phyloP scores from a whole-genome alignment of 2,888 invertebrate genomes.

The Andrena minutula region DNA sequence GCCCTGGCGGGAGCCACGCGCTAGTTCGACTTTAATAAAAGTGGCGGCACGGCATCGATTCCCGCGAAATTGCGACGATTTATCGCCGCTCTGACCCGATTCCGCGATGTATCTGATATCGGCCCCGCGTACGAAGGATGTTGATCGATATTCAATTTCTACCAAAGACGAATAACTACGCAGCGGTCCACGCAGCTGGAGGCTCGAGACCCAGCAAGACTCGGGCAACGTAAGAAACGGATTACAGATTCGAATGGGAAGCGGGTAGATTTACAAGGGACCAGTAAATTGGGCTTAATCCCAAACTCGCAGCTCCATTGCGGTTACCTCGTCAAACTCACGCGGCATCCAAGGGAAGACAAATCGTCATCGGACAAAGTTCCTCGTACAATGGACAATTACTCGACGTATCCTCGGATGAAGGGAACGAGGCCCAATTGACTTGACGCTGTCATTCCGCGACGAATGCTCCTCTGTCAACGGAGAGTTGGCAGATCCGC shows the following conservation, averaged over 20 bases:
- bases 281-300: no score
- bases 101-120: conserved; percentile 39
- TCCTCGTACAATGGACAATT: neutral
- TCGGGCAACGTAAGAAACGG: neutral
- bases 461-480: conserved; percentile 15
- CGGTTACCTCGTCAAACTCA: no score
- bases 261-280: no score
- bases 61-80: conserved; percentile 64
- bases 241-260: no score
- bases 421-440: conserved; percentile 1
- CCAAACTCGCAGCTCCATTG: no score
- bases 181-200: neutral
- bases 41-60: conserved; percentile 53
- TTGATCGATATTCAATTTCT: conserved; percentile 59
- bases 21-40: conserved; percentile 68
- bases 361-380: no score
- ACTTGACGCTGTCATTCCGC: neutral
- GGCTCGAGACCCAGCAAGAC: neutral
- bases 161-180: conserved; percentile 23
- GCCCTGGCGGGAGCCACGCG: conserved; percentile 36
- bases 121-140: conserved; percentile 19
- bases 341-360: no score
- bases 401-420: neutral
- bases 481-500: neutral
- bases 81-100: conserved; percentile 60